Conservation (phyloP, 2,888 invertebrate species). For the Bimastos eiseni region DNA sequence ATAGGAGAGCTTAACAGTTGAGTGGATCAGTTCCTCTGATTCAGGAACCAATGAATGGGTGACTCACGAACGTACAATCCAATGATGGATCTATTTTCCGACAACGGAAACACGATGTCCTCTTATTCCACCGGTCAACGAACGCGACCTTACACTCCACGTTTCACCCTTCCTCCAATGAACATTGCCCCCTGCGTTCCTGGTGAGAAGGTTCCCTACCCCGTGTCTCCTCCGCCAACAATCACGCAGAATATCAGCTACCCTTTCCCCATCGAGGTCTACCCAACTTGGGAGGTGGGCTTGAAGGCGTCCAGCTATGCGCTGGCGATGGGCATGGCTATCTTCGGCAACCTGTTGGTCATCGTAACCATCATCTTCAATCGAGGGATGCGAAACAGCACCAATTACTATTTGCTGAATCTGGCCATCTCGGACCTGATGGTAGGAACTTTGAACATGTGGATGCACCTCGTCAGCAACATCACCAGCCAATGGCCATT, state of each 20-base stretch:
- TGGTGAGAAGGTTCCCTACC: constrained; percentile 28
- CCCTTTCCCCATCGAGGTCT: constrained; percentile 25
- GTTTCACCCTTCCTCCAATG: neutral
- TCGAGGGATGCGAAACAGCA: constrained; percentile 50
- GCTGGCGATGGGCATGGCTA: constrained; percentile 49
- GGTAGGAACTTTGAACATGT: constrained; percentile 56
- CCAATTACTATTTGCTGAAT: constrained; percentile 53
- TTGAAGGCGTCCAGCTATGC: constrained; percentile 45
- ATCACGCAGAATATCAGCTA: constrained; percentile 31
- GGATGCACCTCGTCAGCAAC: constrained; percentile 54
- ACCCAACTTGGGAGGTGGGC: constrained; percentile 34
- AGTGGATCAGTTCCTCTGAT: neutral
- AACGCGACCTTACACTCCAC: neutral
- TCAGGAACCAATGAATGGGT: neutral
- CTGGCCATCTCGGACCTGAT: constrained; percentile 54
- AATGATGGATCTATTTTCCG: neutral
- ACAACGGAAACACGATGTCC: neutral
- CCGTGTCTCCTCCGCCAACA: neutral
- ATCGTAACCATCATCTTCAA: constrained; percentile 50
- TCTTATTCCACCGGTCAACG: neutral
- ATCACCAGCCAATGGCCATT: constrained; percentile 52
- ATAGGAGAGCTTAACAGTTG: neutral
- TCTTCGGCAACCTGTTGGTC: constrained; percentile 53
- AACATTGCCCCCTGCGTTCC: constrained; percentile 18
- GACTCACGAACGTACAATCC: neutral